A percentile compares a stretch with the other conserved stretches of the same genome.
Evolutionary conservation across 2,797 vertebrate genomes (phyloP).

Genomic region (Taenioides sp.): DNA sequence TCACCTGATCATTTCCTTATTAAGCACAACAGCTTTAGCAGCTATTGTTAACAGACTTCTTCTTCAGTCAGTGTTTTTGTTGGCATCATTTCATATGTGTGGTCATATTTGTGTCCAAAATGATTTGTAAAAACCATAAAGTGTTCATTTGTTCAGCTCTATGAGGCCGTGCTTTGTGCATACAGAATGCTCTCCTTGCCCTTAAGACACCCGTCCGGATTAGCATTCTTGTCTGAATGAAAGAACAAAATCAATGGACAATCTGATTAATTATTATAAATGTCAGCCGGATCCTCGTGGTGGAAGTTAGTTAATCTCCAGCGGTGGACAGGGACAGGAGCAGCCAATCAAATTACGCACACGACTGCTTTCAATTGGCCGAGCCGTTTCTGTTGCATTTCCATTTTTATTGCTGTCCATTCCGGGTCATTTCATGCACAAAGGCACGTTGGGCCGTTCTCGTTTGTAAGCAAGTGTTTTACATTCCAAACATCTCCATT

Average conservation of each 20-base stretch:
- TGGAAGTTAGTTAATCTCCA: conserved; percentile 63
- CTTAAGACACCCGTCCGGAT: conserved; percentile 21
- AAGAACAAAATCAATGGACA: conserved; percentile 43
- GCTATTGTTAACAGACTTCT: no score
- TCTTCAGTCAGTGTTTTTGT: no score
- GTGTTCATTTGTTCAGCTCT: no score
- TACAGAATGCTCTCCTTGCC: not conserved
- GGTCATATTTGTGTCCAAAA: no score
- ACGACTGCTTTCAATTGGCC: conserved; percentile 54
- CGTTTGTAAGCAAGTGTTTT: conserved; percentile 68
- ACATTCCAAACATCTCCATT: conserved; percentile 69
- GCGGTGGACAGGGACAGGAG: conserved; percentile 39
- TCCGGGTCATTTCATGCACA: conserved; percentile 69
- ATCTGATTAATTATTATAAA: conserved; percentile 71
- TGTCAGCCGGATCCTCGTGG: conserved; percentile 37
- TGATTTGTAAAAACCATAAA: no score
- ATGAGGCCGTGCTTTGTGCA: no score
- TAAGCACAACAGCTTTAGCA: no score
- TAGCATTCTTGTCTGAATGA: not conserved
- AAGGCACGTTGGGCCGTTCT: conserved; percentile 61
- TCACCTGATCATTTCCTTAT: no score
- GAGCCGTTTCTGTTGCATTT: conserved; percentile 73
- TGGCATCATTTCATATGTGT: no score
- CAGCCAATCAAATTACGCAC: conserved; percentile 67
- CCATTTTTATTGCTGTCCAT: conserved; percentile 79